phyloP scores from a whole-genome alignment of 2,888 invertebrate species.

The Oxystoma pomonae region DNA sequence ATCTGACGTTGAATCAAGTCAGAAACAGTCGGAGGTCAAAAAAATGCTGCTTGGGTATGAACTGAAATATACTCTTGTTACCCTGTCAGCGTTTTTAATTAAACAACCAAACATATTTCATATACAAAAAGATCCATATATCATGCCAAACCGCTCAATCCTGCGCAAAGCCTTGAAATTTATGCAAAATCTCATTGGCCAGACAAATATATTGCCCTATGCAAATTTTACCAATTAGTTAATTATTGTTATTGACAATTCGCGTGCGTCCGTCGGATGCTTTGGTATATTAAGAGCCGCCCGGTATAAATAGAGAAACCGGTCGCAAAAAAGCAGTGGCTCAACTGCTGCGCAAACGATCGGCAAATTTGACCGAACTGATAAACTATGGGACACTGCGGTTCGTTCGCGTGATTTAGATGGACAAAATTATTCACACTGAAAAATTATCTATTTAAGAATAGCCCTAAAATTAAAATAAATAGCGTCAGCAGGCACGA shows the following conservation, averaged over 20 bases:
- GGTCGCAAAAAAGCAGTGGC: not conserved
- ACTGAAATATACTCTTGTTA: too few relatives aligned
- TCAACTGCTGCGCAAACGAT: not conserved
- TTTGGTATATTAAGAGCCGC: not conserved
- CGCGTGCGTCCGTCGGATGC: constrained; percentile 39
- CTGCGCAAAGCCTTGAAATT: not conserved
- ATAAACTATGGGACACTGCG: too few relatives aligned
- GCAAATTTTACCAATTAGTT: constrained; percentile 46
- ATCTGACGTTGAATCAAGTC: too few relatives aligned
- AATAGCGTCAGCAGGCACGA: too few relatives aligned
- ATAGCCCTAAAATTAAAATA: too few relatives aligned
- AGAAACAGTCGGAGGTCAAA: too few relatives aligned
- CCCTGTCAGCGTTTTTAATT: too few relatives aligned
- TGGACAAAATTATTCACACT: too few relatives aligned
- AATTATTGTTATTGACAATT: constrained; percentile 50
- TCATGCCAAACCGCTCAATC: not conserved
- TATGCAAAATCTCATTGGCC: constrained; percentile 9
- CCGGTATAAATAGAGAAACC: not conserved
- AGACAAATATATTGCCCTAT: constrained; percentile 34
- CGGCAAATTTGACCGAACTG: too few relatives aligned
- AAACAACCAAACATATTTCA: not conserved
- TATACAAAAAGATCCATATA: not conserved
- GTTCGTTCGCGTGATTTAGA: too few relatives aligned
- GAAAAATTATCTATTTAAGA: too few relatives aligned
- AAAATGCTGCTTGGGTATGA: too few relatives aligned